Conservation (phyloP, 2,888 invertebrate genomes). For the Chrysolina americana region DNA sequence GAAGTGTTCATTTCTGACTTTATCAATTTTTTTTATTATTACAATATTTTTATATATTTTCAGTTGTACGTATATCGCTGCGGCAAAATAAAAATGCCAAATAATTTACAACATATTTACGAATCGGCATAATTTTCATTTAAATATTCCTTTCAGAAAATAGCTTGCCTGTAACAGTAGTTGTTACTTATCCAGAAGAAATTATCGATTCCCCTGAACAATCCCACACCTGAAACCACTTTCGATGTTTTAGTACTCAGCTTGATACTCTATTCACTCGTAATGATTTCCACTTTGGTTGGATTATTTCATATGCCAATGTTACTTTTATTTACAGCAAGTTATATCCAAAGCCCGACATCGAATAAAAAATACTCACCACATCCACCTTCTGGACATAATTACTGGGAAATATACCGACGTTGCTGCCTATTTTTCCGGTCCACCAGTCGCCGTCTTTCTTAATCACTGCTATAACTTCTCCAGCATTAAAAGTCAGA, state of each 20-base stretch:
- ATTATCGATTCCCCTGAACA: background rate
- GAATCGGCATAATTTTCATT: too few relatives aligned
- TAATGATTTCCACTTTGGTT: background rate
- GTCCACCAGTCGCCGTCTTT: conserved; percentile 99
- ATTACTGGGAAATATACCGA: conserved; percentile 97
- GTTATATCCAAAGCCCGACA: background rate
- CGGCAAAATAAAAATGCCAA: too few relatives aligned
- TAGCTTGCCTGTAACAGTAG: too few relatives aligned
- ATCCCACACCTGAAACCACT: conserved; percentile 5
- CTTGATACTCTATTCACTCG: background rate
- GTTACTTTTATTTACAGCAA: conserved; percentile 1
- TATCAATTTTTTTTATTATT: too few relatives aligned
- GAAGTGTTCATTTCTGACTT: too few relatives aligned
- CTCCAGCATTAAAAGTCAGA: conserved; percentile 89
- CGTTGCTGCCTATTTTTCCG: conserved; percentile 83
- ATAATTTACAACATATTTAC: too few relatives aligned
- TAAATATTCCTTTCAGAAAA: too few relatives aligned
- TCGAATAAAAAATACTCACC: conserved; percentile 53
- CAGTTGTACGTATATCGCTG: too few relatives aligned
- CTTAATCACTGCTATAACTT: conserved; percentile 87
- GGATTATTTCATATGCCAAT: background rate
- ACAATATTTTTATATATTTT: too few relatives aligned
- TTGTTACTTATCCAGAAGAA: background rate
- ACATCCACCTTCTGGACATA: conserved; percentile 86
- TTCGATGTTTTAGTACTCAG: background rate